Evolutionary conservation across 92 coral and sea anemone genomes (phyloP).

Genomic region (Plumapathes pennacea): DNA sequence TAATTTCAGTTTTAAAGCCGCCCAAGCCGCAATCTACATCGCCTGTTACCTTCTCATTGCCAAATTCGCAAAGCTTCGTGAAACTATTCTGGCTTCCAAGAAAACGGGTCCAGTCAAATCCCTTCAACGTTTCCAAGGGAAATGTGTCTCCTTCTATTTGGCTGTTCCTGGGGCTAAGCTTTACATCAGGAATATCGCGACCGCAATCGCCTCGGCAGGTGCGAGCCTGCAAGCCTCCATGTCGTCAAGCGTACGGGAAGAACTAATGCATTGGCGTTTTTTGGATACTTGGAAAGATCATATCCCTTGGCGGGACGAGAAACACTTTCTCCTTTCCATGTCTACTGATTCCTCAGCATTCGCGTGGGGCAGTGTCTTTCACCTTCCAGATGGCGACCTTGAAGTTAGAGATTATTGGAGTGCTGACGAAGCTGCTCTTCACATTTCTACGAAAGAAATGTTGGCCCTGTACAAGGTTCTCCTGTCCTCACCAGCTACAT

Average conservation of each 20-base stretch:
- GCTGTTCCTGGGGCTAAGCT: constrained; percentile 27
- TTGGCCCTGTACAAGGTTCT: constrained; percentile 20
- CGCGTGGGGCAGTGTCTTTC: constrained; percentile 19
- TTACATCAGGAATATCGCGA: constrained; percentile 2
- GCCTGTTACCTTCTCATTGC: neutral
- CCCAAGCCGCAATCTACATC: neutral
- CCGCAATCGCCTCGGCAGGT: constrained; percentile 8
- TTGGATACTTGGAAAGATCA: constrained; percentile 1
- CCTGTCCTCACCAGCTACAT: constrained; percentile 1
- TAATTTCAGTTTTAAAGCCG: neutral
- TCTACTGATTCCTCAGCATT: constrained; percentile 8
- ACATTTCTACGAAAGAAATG: constrained; percentile 19
- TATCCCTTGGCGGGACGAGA: constrained; percentile 21
- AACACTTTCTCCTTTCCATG: constrained; percentile 3
- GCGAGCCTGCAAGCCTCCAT: neutral
- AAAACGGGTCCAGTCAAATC: neutral
- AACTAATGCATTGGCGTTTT: constrained; percentile 5
- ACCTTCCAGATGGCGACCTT: constrained; percentile 4
- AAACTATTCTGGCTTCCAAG: neutral
- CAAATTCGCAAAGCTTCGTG: constrained; percentile 11
- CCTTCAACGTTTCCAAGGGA: constrained; percentile 26
- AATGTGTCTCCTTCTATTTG: constrained; percentile 16
- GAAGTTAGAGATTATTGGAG: constrained; percentile 3
- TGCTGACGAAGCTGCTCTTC: neutral
- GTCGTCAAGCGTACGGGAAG: constrained; percentile 3